Conservation (phyloP, 2,888 invertebrate species). For the Amiota minor region DNA sequence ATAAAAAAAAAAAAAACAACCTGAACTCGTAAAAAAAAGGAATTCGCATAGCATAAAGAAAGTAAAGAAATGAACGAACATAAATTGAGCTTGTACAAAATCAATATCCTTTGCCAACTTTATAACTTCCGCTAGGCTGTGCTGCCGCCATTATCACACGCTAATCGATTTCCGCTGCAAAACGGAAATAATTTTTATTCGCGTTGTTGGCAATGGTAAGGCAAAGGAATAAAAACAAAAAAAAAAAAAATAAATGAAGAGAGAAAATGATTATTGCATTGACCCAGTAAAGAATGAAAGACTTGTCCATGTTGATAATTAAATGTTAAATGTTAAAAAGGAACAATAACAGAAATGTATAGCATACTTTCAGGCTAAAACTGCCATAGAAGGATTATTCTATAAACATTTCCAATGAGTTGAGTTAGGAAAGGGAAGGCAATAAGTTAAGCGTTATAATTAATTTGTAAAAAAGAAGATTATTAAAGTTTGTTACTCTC, state of each 20-base stretch:
- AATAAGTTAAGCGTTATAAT: constrained; percentile 14
- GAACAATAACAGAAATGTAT: neutral
- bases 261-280: constrained; percentile 55
- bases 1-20: neutral
- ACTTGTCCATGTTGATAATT: neutral
- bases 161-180: constrained; percentile 23
- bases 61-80: neutral
- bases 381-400: neutral
- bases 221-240: too few relatives aligned
- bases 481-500: neutral
- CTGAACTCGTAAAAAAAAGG: too few relatives aligned
- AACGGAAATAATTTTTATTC: constrained; percentile 18
- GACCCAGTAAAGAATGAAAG: constrained; percentile 52
- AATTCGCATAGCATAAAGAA: too few relatives aligned
- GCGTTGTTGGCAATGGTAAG: too few relatives aligned
- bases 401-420: too few relatives aligned
- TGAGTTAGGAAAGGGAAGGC: neutral
- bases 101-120: constrained; percentile 21
- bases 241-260: too few relatives aligned
- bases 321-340: constrained; percentile 2
- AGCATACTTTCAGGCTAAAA: constrained; percentile 8
- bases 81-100: constrained; percentile 5
- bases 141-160: constrained; percentile 23
- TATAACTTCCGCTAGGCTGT: constrained; percentile 5
- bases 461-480: constrained; percentile 24